A percentile compares a stretch with the other conserved stretches of the same genome.
phyloP scores from a whole-genome alignment of 2,113 vertebrate species.

The Corythornis vintsioides region DNA sequence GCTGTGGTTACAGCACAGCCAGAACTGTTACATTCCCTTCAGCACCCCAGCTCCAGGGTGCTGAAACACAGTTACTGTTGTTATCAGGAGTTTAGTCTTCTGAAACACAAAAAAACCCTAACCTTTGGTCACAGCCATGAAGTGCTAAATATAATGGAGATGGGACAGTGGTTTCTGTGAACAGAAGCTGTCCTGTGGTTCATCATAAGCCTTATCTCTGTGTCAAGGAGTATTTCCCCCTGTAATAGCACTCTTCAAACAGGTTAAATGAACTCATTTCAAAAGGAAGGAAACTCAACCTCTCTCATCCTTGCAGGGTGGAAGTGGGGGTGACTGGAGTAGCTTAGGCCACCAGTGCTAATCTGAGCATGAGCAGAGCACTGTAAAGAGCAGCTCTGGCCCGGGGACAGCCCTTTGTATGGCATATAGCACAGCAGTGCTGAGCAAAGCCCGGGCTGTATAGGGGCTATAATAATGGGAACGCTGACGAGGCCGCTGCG shows the following conservation, averaged over 20 bases:
- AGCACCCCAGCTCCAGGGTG: not conserved
- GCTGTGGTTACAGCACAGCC: not conserved
- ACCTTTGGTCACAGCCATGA: not conserved
- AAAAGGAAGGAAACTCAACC: not conserved
- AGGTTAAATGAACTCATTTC: not conserved
- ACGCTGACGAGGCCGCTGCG: constrained; percentile 32
- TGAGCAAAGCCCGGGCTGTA: not conserved
- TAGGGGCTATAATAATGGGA: not conserved
- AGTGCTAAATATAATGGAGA: not conserved
- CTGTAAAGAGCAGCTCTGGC: constrained; percentile 8
- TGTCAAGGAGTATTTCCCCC: not conserved
- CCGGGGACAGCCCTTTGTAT: not conserved
- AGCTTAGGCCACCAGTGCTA: not conserved
- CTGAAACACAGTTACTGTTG: not conserved
- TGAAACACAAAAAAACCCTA: not conserved
- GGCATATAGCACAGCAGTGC: not conserved
- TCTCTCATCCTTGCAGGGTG: not conserved
- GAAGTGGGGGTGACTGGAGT: not conserved
- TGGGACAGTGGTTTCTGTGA: not conserved
- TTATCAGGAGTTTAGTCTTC: not conserved
- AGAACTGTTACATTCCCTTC: not conserved
- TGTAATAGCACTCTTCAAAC: not conserved
- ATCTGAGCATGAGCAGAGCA: not conserved
- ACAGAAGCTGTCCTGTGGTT: not conserved
- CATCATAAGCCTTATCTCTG: not conserved